Conservation (phyloP, 2,888 invertebrate species). For the Chouioia cunea region DNA sequence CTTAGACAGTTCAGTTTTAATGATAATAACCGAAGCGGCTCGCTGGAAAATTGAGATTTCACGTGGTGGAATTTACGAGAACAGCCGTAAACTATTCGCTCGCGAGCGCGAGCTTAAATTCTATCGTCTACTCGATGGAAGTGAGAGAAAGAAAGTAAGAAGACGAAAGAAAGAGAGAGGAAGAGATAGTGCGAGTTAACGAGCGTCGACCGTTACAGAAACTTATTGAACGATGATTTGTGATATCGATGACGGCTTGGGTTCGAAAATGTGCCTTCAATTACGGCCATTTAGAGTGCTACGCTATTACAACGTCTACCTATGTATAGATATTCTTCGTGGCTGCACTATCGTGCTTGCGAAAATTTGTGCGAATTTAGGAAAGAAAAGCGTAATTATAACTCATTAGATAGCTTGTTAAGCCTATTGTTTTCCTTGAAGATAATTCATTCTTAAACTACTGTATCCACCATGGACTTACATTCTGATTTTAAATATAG, state of each 20-base stretch:
- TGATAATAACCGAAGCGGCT: conserved; percentile 29
- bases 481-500: no score
- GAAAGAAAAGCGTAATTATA: no score
- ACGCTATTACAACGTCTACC: neutral
- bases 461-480: no score
- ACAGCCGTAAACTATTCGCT: conserved; percentile 12
- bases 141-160: neutral
- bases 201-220: neutral
- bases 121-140: conserved; percentile 17
- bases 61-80: conserved; percentile 36
- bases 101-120: conserved; percentile 24
- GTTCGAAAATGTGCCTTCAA: conserved; percentile 15
- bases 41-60: conserved; percentile 42
- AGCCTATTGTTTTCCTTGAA: no score
- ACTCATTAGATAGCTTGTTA: no score
- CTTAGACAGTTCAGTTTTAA: neutral
- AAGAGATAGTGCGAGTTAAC: conserved; percentile 13
- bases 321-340: conserved; percentile 4
- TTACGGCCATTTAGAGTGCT: no score
- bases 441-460: no score
- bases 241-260: conserved; percentile 12
- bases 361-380: no score
- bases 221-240: neutral
- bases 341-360: neutral
- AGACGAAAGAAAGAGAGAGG: neutral